Evolutionary conservation across 2,797 vertebrate species (phyloP), one percentile per base, ranked within the genome.

Genomic region (Micropoecilia bifurca): DNA sequence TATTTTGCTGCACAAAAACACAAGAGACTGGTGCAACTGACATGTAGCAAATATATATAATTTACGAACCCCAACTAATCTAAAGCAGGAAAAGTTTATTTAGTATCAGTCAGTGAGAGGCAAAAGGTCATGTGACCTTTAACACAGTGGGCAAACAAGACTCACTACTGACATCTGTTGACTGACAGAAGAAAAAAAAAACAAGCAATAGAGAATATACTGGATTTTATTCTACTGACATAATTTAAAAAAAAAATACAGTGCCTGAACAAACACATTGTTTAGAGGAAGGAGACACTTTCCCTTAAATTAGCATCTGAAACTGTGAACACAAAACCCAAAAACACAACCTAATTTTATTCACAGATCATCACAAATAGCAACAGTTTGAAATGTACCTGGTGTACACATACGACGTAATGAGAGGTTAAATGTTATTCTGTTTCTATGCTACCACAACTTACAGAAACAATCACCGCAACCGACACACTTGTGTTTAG

Each of bases 131-230:
- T 28, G 41, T n/a, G 41, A 12, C 4, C 63, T 68, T 41, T 5
- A 41, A 68, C 63, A 41, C 63, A 41, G 63, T 25, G 63, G 63
- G 47, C 36, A 47, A 83, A 77, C 75, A n/a, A 71, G 13, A 72
- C 77, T 85, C 85, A 83, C 75, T 16, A 66, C 85, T 92, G 92
- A 90, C 93, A 89, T 88, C 91, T 93, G 78, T 71, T 89, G 90
- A 90, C 61, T 74, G 28, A 20, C 30, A 45, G 77, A 78, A 81
- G 2, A 50, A 6, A 57, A 83, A 66, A 66, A 22, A 4, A 1
- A 28, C 3, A 16, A 3, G 55, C 28, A 25, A 30, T 20, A 30
- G 14, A 47, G 28, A 73, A 8, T n/a, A 41, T 18, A 50, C 9
- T 20, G 9, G 47, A 61, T 13, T 36, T 77, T 6, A 61, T n/a